Evolutionary conservation across 92 coral and sea anemone species (phyloP).

Genomic region (Siderastrea siderea): DNA sequence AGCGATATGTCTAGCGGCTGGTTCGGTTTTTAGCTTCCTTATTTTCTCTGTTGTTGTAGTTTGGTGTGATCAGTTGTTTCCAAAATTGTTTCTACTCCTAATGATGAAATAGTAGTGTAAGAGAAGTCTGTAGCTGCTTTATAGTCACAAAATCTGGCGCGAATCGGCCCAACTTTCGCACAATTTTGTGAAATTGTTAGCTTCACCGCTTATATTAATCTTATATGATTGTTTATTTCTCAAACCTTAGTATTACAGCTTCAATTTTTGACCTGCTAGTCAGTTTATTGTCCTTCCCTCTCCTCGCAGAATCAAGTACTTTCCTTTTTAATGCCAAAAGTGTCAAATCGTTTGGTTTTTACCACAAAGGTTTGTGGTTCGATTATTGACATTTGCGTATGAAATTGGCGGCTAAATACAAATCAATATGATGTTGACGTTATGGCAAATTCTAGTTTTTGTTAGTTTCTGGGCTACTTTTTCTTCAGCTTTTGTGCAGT

Average conservation of each 20-base stretch:
- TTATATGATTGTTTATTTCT: conserved; percentile 22
- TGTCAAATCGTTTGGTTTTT: neutral
- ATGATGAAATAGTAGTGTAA: neutral
- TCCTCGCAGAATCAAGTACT: neutral
- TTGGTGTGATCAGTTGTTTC: neutral
- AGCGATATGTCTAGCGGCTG: neutral
- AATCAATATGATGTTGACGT: neutral
- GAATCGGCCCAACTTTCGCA: neutral
- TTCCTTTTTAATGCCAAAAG: neutral
- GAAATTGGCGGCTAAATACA: neutral
- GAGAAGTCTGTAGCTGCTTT: too few relatives aligned
- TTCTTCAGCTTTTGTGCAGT: neutral
- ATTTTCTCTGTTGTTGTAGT: neutral
- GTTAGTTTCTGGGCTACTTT: neutral
- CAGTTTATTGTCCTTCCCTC: neutral
- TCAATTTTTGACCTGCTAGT: neutral
- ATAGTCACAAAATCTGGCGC: neutral
- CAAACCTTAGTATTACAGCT: conserved; percentile 16
- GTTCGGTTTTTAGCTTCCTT: neutral
- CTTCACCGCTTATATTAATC: conserved; percentile 1
- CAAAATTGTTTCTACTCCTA: neutral
- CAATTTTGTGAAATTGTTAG: neutral
- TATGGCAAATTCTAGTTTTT: neutral
- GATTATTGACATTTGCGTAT: neutral
- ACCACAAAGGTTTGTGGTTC: neutral